These are phyloP conservation scores for Aeoliscus strigatus DNA, from an alignment of 2,797 vertebrate genomes.

Conservation along the genomic window DNA sequence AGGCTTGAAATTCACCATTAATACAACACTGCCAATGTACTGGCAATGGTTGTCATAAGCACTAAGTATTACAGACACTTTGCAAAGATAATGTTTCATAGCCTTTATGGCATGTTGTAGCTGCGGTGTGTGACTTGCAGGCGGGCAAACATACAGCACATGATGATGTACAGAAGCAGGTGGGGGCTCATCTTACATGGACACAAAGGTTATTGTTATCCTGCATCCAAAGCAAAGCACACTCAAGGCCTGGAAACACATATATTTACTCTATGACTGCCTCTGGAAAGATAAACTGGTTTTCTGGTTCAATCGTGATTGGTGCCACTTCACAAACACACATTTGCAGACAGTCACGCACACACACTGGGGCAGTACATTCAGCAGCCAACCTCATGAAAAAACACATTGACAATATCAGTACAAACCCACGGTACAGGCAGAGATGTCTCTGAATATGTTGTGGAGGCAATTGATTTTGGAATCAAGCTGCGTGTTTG, in stretches of 20 bases:
- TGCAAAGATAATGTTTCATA: background rate
- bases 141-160: slow-evolving; percentile 20
- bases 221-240: slow-evolving; percentile 31
- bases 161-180: slow-evolving; percentile 53
- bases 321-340: slow-evolving; percentile 25
- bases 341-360: slow-evolving; percentile 3
- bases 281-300: slow-evolving; percentile 53
- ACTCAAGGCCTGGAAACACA: slow-evolving; percentile 22
- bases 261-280: slow-evolving; percentile 11
- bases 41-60: too few species aligned
- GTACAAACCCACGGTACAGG: background rate
- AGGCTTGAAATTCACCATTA: too few species aligned
- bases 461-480: slow-evolving; percentile 3
- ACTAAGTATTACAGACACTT: too few species aligned
- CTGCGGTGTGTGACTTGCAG: slow-evolving; percentile 8
- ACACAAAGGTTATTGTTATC: slow-evolving; percentile 60
- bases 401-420: slow-evolving; percentile 11
- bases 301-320: slow-evolving; percentile 57
- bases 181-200: slow-evolving; percentile 59
- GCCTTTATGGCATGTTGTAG: slow-evolving; percentile 9
- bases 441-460: background rate
- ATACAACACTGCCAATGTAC: too few species aligned
- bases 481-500: slow-evolving; percentile 6
- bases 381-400: slow-evolving; percentile 5
- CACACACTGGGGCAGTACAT: background rate